These are phyloP conservation scores for Beroe ovata DNA, from an alignment of 37 sponge, comb jelly and placozoan genomes.

Conservation along the genomic window DNA sequence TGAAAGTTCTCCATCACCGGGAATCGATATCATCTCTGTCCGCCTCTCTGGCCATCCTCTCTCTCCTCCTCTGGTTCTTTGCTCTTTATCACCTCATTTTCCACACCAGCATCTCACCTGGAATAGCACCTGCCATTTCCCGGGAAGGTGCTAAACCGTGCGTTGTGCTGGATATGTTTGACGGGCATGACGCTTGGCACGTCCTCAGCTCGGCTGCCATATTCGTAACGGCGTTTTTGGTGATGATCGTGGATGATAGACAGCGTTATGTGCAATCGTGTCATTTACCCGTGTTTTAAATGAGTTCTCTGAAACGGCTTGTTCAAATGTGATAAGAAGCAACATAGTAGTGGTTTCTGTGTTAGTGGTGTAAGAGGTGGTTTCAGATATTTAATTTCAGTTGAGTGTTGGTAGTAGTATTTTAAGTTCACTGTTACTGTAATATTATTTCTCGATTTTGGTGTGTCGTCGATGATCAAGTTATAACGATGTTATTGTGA, in stretches of 20 bases:
- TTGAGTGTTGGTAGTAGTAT: no score
- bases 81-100: constrained; percentile 41
- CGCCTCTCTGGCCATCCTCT: neutral
- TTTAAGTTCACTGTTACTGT: no score
- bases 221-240: neutral
- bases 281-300: constrained; percentile 20
- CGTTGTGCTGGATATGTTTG: constrained; percentile 42
- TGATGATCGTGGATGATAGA: constrained; percentile 63
- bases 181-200: constrained; percentile 63
- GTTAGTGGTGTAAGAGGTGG: no score
- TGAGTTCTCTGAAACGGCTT: no score
- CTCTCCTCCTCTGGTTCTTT: neutral
- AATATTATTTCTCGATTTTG: no score
- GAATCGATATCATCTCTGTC: neutral
- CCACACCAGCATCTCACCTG: constrained; percentile 55
- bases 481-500: no score
- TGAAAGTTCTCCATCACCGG: neutral
- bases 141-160: constrained; percentile 37
- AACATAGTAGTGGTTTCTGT: no score
- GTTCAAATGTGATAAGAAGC: no score
- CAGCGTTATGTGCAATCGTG: neutral
- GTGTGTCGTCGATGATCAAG: no score
- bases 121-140: constrained; percentile 46
- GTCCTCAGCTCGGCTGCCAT: constrained; percentile 24
- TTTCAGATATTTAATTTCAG: no score